Evolutionary conservation across 2,113 vertebrate species (phyloP), one percentile per base, ranked within the genome.

Genomic region (Gasterosteus nipponicus): DNA sequence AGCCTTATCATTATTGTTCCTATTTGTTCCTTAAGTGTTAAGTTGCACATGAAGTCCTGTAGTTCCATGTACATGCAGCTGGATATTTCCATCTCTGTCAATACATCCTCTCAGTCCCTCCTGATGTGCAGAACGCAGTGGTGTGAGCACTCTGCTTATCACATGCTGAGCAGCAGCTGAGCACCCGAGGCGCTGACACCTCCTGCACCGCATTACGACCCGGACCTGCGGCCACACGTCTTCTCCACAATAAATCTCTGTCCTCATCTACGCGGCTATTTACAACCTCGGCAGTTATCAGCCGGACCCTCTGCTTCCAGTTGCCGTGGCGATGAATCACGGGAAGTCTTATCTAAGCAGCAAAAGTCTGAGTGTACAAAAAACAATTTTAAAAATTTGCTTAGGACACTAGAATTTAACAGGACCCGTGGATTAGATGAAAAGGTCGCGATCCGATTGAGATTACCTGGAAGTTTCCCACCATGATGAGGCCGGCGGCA

Each of bases 381-480:
- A 18, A 69, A 42, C 29, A 14, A 2, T 16, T 26, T 26, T 35
- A 35, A 35, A 35, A 35, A 35, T 1, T 35, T 35, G 33, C 1
- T 35, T 35, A 2, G 33, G 33, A 35, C 33, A 41, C 39, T 41
- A 41, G 39, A 41, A 9, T 5, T 41, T 4, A 39, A 39, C 38
- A 42, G 3, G 41, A 42, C 41, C 10, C 1, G 10, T 42, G 41
- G 41, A 42, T 42, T 42, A 42, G 11, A 42, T 42, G 4, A 39
- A 39, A 39, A 39, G 38, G 8, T 39, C 39, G 39, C 41, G 41
- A 61, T 16, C 8, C 2, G 0, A 22, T 3, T 1, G 51, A 18
- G n/a, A 62, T 81, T 92, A 96, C 96, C 95, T 96, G 96, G 80
- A 97, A 97, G 89, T 95, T 96, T 81, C 96, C 96, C 44, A 96